Evolutionary conservation across 2,888 invertebrate species (phyloP).

Genomic region (Dolichomitus sp.): DNA sequence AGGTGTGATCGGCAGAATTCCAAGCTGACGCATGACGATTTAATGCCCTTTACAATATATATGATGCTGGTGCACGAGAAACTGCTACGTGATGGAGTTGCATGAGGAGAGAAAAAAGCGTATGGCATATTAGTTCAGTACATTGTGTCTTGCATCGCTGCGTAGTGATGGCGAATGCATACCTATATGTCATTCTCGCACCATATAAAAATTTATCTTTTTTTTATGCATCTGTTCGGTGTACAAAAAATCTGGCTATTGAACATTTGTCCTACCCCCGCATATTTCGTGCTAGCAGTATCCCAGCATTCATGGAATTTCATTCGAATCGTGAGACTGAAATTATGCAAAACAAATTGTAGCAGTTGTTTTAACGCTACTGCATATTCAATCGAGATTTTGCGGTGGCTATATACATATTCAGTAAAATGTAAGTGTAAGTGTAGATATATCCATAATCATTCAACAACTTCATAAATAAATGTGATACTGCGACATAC

Average conservation of each 20-base stretch:
- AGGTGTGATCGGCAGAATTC: neutral
- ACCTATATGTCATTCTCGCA: neutral
- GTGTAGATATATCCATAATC: constrained; percentile 22
- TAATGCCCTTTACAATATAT: neutral
- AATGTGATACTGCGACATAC: constrained; percentile 5
- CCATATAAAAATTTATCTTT: neutral
- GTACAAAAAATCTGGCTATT: neutral
- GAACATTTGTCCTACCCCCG: neutral
- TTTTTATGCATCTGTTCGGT: neutral
- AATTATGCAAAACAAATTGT: neutral
- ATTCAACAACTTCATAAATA: constrained; percentile 4
- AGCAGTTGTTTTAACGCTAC: neutral
- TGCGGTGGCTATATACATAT: neutral
- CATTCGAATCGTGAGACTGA: neutral
- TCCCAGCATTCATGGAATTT: neutral
- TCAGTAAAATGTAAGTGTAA: neutral
- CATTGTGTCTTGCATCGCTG: neutral
- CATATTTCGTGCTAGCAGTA: neutral
- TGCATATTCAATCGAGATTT: neutral
- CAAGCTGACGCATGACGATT: neutral
- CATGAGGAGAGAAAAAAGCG: neutral
- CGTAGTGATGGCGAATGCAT: neutral
- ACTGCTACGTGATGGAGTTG: constrained; percentile 8
- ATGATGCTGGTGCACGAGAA: neutral
- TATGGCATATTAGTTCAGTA: neutral